Percentiles rank a stretch among this genome's conserved stretches.
Conservation (phyloP, 2,113 vertebrate genomes). For the Coturnix japonica region DNA sequence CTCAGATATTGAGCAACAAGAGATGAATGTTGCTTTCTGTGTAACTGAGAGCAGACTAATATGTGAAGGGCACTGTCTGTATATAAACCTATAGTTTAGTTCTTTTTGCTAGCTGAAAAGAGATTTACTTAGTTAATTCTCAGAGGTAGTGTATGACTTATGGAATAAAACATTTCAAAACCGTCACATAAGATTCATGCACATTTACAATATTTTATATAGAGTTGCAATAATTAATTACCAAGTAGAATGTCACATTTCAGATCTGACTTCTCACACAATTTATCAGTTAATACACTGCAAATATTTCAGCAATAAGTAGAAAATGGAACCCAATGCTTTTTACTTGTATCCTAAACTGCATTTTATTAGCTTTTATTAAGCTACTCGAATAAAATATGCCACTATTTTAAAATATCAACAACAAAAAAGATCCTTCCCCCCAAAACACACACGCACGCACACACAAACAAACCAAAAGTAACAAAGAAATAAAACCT, state of each 20-base stretch:
- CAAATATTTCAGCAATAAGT: background rate
- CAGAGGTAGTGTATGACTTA: background rate
- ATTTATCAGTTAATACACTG: background rate
- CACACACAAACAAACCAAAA: background rate
- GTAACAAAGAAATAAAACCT: background rate
- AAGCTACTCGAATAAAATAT: background rate
- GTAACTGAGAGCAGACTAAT: background rate
- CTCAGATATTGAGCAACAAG: background rate
- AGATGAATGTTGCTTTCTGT: background rate
- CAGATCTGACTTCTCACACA: background rate
- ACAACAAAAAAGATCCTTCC: background rate
- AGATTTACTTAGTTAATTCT: background rate
- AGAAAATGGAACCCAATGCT: background rate
- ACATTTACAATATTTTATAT: background rate
- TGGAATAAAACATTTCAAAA: background rate
- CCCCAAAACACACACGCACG: too few relatives aligned
- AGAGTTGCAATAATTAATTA: background rate
- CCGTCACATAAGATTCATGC: background rate
- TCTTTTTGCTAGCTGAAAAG: background rate
- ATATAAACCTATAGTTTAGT: background rate
- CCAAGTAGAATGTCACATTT: background rate
- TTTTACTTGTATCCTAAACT: background rate
- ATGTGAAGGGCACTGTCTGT: background rate
- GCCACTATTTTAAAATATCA: background rate
- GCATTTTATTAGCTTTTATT: background rate